Evolutionary conservation across 2,113 vertebrate genomes (phyloP).

Genomic region (Barnardius zonarius): DNA sequence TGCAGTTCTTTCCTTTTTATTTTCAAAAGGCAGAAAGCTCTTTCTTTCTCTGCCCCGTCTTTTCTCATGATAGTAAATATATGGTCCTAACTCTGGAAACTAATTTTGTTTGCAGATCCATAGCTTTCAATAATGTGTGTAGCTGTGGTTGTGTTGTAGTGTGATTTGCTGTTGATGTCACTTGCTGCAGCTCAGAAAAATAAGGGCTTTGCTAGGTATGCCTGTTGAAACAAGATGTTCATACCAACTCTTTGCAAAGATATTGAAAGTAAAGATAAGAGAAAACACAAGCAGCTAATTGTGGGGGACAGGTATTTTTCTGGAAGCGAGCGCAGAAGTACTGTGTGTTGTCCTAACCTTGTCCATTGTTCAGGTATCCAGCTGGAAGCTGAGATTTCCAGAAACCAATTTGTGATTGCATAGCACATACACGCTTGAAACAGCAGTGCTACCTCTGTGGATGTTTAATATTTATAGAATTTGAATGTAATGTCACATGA

Average conservation of each 20-base stretch:
- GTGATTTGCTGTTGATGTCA: conserved; percentile 34
- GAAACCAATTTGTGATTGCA: conserved; percentile 25
- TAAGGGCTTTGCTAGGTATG: background rate
- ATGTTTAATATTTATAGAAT: conserved; percentile 59
- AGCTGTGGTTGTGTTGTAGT: background rate
- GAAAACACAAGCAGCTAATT: background rate
- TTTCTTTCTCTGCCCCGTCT: background rate
- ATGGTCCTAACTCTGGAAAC: background rate
- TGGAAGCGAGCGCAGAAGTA: background rate
- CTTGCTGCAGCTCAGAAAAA: conserved; percentile 6
- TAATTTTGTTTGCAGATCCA: conserved; percentile 33
- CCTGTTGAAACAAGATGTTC: background rate
- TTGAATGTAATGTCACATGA: conserved; percentile 52
- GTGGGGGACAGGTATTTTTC: conserved; percentile 14
- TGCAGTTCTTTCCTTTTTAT: background rate
- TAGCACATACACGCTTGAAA: conserved; percentile 39
- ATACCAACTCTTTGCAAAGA: background rate
- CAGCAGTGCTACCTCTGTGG: background rate
- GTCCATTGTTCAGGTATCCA: conserved; percentile 31
- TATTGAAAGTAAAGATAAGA: background rate
- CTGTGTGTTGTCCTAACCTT: conserved; percentile 12
- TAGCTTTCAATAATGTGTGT: background rate
- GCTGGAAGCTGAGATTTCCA: conserved; percentile 34
- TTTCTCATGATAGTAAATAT: background rate
- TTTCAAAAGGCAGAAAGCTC: background rate